phyloP scores from a whole-genome alignment of 2,797 vertebrate genomes.

The Geotrypetes seraphini region DNA sequence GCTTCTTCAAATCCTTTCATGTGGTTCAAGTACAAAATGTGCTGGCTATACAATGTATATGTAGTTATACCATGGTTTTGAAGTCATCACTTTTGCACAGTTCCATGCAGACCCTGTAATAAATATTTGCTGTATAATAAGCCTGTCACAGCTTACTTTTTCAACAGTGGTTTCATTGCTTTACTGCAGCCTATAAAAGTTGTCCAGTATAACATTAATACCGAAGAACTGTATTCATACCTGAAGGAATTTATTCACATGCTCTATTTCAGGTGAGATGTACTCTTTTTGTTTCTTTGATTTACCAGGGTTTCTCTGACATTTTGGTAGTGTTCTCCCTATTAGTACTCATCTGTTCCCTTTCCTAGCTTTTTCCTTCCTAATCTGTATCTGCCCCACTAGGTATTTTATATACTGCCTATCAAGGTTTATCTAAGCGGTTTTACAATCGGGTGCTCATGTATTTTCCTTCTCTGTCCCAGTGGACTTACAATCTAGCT shows the following conservation, averaged over 20 bases:
- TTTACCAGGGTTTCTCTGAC: background rate
- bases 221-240: slow-evolving; percentile 89
- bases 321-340: too few species aligned
- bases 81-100: too few species aligned
- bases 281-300: background rate
- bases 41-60: background rate
- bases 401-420: too few species aligned
- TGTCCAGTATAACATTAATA: slow-evolving; percentile 94
- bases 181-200: slow-evolving; percentile 74
- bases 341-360: too few species aligned
- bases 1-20: background rate
- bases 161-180: slow-evolving; percentile 1
- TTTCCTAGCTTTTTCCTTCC: too few species aligned
- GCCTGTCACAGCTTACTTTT: background rate
- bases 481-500: too few species aligned
- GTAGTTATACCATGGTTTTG: background rate
- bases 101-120: too few species aligned
- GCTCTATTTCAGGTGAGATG: slow-evolving; percentile 86
- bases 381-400: too few species aligned
- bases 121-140: background rate
- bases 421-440: too few species aligned
- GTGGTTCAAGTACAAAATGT: background rate
- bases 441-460: too few species aligned
- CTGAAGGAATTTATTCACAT: slow-evolving; percentile 96
- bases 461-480: too few species aligned